Conservation (phyloP, 1,140 invertebrate genomes). For the Micrasema minimum region DNA sequence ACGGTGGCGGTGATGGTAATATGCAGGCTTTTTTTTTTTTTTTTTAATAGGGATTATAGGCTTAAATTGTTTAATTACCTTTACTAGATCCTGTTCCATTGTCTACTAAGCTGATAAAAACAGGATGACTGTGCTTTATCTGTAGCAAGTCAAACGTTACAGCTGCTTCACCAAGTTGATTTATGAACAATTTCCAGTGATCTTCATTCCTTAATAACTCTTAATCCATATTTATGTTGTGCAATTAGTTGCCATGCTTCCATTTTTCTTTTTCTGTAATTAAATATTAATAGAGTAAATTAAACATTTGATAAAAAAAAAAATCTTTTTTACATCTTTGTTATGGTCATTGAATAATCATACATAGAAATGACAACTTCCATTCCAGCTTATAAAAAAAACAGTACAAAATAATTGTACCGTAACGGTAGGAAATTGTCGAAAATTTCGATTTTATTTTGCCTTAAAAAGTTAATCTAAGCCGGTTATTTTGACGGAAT, state of each 20-base stretch:
- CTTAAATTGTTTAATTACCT: constrained; percentile 53
- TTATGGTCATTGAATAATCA: too few species aligned
- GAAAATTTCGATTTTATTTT: too few species aligned
- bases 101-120: constrained; percentile 63
- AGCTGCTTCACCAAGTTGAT: constrained; percentile 70
- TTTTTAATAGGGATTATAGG: too few species aligned
- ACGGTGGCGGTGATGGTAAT: too few species aligned
- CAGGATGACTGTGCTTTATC: constrained; percentile 67
- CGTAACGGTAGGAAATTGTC: too few species aligned
- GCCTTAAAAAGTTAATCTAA: too few species aligned
- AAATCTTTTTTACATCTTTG: not conserved
- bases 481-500: too few species aligned
- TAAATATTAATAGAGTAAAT: constrained; percentile 17
- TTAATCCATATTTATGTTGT: constrained; percentile 71
- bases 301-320: not conserved
- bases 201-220: constrained; percentile 60
- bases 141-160: constrained; percentile 73
- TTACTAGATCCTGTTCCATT: constrained; percentile 59
- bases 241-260: constrained; percentile 71
- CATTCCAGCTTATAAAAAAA: too few species aligned
- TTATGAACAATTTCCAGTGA: constrained; percentile 63
- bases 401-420: too few species aligned
- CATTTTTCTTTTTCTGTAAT: constrained; percentile 65
- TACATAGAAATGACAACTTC: too few species aligned
- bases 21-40: too few species aligned